Conservation (phyloP, 1,140 invertebrate genomes). For the Cheumatopsyche charites region DNA sequence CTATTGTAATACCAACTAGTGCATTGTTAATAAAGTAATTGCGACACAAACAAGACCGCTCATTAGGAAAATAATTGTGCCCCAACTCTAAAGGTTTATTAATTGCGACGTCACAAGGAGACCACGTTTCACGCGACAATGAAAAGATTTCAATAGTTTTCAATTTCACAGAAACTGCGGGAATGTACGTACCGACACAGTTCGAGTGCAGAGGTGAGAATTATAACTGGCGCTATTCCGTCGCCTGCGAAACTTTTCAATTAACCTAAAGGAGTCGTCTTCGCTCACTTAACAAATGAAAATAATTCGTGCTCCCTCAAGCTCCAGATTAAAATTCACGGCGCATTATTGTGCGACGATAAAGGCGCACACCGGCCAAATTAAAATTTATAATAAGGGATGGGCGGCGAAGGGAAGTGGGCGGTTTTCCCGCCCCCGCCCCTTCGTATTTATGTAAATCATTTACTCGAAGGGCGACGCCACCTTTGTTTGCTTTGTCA, state of each 20-base stretch:
- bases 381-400: slow-evolving; percentile 32
- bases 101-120: too few relatives aligned
- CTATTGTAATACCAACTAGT: too few relatives aligned
- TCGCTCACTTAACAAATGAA: slow-evolving; percentile 35
- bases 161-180: too few relatives aligned
- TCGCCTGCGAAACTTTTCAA: slow-evolving; percentile 27
- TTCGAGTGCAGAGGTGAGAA: too few relatives aligned
- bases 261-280: slow-evolving; percentile 22
- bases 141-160: too few relatives aligned
- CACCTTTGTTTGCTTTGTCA: slow-evolving; percentile 36
- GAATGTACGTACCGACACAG: too few relatives aligned
- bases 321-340: slow-evolving; percentile 34
- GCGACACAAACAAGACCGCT: too few relatives aligned
- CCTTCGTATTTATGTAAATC: slow-evolving; percentile 33
- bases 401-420: background rate
- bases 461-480: slow-evolving; percentile 19
- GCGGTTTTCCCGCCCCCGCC: background rate
- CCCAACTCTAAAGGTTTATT: too few relatives aligned
- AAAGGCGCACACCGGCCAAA: slow-evolving; percentile 22
- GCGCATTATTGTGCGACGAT: slow-evolving; percentile 15
- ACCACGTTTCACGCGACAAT: too few relatives aligned
- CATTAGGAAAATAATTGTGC: too few relatives aligned
- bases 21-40: too few relatives aligned
- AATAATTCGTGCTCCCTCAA: slow-evolving; percentile 19
- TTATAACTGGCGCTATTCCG: too few relatives aligned